phyloP scores from a whole-genome alignment of 1,140 invertebrate species.

The Acromyrmex charruanus region DNA sequence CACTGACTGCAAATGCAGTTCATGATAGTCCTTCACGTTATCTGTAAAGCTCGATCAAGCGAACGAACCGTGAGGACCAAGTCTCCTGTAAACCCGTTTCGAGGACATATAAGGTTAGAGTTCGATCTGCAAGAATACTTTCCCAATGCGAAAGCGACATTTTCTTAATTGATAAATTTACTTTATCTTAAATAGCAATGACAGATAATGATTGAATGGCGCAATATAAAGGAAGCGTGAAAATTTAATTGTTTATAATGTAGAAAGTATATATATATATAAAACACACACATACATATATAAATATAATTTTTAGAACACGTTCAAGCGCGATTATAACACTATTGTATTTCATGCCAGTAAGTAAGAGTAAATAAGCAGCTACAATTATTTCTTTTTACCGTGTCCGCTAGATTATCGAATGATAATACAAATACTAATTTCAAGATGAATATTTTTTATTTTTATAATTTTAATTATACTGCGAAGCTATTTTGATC shows the following conservation, averaged over 20 bases:
- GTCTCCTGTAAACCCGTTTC: conserved; percentile 63
- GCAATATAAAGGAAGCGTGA: neutral
- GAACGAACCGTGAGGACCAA: conserved; percentile 63
- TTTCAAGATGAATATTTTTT: neutral
- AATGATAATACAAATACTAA: neutral
- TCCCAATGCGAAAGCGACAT: neutral
- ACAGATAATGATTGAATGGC: neutral
- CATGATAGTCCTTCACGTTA: conserved; percentile 58
- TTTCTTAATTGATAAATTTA: conserved; percentile 10
- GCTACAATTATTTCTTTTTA: neutral
- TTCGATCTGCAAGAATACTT: conserved; percentile 42
- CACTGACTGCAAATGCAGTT: conserved; percentile 36
- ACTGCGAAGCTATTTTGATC: neutral
- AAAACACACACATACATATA: too few species aligned
- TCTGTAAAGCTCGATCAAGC: conserved; percentile 67
- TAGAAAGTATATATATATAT: neutral
- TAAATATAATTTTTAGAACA: neutral
- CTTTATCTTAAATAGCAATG: neutral
- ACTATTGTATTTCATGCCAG: neutral
- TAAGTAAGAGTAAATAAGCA: neutral
- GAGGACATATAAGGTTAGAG: neutral
- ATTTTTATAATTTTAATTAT: neutral
- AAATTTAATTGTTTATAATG: neutral
- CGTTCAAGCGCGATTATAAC: neutral
- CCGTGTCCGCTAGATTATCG: neutral